A percentile compares a stretch with the other conserved stretches of the same genome.
These are phyloP conservation scores for Spisula subtruncata DNA, from an alignment of 2,888 invertebrate species.

Conservation along the genomic window DNA sequence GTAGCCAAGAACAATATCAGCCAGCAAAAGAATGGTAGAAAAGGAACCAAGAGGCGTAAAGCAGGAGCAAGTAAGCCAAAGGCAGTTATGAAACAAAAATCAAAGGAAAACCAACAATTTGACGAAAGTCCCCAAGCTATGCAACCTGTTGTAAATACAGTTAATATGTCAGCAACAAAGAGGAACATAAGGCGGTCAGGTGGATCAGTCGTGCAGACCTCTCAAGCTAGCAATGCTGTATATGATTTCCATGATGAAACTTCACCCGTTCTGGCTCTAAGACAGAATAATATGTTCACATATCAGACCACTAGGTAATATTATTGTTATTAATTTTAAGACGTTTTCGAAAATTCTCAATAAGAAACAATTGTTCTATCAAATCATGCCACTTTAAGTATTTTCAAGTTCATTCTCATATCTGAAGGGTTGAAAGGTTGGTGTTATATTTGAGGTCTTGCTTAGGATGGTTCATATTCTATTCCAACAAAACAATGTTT, in stretches of 20 bases:
- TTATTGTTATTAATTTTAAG: no score
- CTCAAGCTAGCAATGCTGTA: constrained; percentile 26
- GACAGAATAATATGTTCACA: constrained; percentile 1
- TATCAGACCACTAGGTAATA: constrained; percentile 48
- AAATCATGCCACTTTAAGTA: background rate
- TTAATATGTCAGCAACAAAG: background rate
- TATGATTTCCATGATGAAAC: constrained; percentile 68
- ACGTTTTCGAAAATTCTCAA: no score
- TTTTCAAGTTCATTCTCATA: background rate
- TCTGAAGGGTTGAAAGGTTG: background rate
- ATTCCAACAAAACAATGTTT: no score
- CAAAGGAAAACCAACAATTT: background rate
- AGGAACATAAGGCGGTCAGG: background rate
- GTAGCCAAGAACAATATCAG: background rate
- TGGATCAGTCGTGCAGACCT: background rate
- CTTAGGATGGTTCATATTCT: background rate
- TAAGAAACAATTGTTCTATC: no score
- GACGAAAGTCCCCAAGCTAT: background rate
- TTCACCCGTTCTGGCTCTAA: constrained; percentile 38
- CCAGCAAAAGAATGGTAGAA: constrained; percentile 26
- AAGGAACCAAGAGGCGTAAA: background rate
- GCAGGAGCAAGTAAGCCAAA: background rate
- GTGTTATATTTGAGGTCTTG: background rate
- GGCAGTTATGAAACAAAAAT: background rate
- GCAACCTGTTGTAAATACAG: background rate